A percentile compares a stretch with the other conserved stretches of the same genome.
Evolutionary conservation across 2,888 invertebrate species (phyloP).

Genomic region (Carcina quercana): DNA sequence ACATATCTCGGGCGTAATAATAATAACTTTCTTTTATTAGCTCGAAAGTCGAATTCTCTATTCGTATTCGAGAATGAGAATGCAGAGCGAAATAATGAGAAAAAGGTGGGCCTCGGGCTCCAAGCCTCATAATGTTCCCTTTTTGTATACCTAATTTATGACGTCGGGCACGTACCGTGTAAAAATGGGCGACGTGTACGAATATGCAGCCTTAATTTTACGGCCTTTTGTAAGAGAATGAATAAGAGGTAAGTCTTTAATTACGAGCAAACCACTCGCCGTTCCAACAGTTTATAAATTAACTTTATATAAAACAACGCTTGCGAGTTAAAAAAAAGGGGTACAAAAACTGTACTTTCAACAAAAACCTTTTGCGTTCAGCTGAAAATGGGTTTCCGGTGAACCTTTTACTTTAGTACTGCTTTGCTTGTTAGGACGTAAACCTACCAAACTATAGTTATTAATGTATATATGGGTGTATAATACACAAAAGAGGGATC

Average conservation of each 20-base stretch:
- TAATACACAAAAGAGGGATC: too few species aligned
- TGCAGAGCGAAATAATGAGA: slow-evolving; percentile 39
- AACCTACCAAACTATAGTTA: too few species aligned
- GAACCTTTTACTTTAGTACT: slow-evolving; percentile 4
- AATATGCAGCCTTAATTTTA: slow-evolving; percentile 62
- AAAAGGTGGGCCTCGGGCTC: slow-evolving; percentile 43
- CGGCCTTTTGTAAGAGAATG: slow-evolving; percentile 52
- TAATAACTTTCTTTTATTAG: slow-evolving; percentile 14
- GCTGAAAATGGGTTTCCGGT: slow-evolving; percentile 17
- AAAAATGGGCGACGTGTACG: slow-evolving; percentile 51
- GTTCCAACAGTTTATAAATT: slow-evolving; percentile 38
- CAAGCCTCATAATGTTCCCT: slow-evolving; percentile 48
- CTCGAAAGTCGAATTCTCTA: slow-evolving; percentile 31
- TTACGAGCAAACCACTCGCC: slow-evolving; percentile 45
- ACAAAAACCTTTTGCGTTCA: slow-evolving; percentile 24
- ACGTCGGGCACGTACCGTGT: slow-evolving; percentile 49
- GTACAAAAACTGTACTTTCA: too few species aligned
- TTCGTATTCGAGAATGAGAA: slow-evolving; percentile 35
- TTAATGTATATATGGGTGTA: too few species aligned
- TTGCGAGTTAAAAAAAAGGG: slow-evolving; percentile 21
- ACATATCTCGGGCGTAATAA: too few species aligned
- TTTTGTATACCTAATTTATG: slow-evolving; percentile 62
- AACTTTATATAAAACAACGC: slow-evolving; percentile 37
- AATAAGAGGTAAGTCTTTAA: slow-evolving; percentile 57
- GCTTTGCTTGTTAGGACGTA: not conserved